Conservation (phyloP, 2,113 vertebrate genomes). For the Bubo scandiacus region DNA sequence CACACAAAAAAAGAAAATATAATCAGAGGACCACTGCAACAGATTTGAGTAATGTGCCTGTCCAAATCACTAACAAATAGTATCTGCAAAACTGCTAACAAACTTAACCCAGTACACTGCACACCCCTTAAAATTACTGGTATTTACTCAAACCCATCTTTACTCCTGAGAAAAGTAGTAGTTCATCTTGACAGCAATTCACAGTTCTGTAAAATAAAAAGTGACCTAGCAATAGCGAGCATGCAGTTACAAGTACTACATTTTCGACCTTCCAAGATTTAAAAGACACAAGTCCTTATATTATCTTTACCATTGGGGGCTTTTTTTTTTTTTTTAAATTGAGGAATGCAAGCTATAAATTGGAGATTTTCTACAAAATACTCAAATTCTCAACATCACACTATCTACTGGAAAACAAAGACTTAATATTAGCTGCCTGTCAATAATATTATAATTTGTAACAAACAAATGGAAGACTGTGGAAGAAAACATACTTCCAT, state of each 20-base stretch:
- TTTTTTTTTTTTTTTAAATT: background rate
- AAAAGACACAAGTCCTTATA: background rate
- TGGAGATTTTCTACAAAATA: background rate
- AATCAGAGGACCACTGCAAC: background rate
- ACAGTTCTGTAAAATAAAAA: background rate
- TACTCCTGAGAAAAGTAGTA: background rate
- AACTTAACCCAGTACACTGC: background rate
- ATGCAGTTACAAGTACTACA: background rate
- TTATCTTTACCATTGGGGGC: background rate
- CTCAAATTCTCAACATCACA: background rate
- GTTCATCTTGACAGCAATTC: background rate
- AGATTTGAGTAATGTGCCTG: background rate
- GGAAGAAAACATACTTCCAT: background rate
- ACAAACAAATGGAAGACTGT: background rate
- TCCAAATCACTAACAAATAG: background rate
- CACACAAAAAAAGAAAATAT: background rate
- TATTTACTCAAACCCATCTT: background rate
- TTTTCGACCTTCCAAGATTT: background rate
- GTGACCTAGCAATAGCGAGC: background rate
- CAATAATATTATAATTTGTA: background rate
- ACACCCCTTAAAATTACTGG: background rate
- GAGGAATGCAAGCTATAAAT: background rate
- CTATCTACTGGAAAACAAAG: background rate
- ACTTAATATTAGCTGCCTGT: background rate
- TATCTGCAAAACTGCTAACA: background rate